Evolutionary conservation across 2,113 vertebrate species (phyloP), one percentile per base, ranked within the genome.

Genomic region (Menura novaehollandiae): DNA sequence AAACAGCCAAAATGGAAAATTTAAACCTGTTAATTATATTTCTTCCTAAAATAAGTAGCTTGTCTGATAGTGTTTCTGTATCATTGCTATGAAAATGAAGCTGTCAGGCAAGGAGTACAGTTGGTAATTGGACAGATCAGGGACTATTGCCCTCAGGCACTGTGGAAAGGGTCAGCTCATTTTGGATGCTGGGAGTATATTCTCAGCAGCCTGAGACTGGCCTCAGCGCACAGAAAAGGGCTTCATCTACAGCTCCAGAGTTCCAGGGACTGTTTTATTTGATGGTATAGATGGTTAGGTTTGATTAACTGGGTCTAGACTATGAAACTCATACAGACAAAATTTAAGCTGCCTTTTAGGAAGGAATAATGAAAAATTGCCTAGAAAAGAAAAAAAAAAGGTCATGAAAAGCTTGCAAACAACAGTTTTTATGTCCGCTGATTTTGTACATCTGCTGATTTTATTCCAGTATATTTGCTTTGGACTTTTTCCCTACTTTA

Each of bases 361-460:
- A 60, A 88, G 43, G 10, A 89, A 55, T 77, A 89, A 66, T 80
- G 24, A 88, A 68, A 93, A 89, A 43, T 27, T 85, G 18, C 71
- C 33, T 41, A 39, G 41, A 19, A 30, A 39, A 62, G 24, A n/a
- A 56, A 37, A n/a, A 33, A 18, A 15, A 51, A 30, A n/a, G n/a
- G 15, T 37, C 3, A 59, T 15, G 4, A 88, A 86, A 90, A 95
- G 20, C 33, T 93, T 90, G 62, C 60, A 92, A 84, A 75, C 75
- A 94, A 32, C 15, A 3, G 9, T 17, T 90, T 92, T 92, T 59
- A 33, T 90, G 72, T 89, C 85, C 77, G 60, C 75, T 91, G 92
- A 83, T 83, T 91, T 91, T 77, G 19, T 91, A 86, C 72, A 92
- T 91, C 55, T 94, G 82, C 59, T 86, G 82, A 67, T 88, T 94